Evolutionary conservation across 1,140 invertebrate species (phyloP).

Genomic region (Drosophila ananassae): DNA sequence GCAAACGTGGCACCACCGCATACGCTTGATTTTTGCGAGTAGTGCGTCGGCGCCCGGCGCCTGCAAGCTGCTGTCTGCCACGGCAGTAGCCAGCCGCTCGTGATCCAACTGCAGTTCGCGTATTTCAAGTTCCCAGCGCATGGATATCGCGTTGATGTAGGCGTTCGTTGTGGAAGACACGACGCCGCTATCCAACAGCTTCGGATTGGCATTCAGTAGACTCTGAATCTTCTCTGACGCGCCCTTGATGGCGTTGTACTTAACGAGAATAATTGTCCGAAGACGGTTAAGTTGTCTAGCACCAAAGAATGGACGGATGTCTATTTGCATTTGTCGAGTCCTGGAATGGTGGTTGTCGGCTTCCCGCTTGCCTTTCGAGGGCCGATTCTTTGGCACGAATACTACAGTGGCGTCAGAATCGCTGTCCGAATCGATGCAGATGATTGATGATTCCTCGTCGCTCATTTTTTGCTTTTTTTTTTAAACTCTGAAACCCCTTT

Average conservation of each 20-base stretch:
- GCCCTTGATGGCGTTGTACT: neutral
- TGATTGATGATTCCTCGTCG: neutral
- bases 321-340: neutral
- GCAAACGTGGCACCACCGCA: neutral
- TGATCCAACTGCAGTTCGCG: neutral
- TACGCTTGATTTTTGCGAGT: neutral
- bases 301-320: neutral
- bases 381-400: neutral
- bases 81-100: neutral
- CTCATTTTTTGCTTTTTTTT: neutral
- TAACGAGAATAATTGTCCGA: neutral
- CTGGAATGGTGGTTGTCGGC: neutral
- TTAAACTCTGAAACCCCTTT: neutral
- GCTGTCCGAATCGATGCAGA: slow-evolving; percentile 1
- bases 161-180: neutral
- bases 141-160: neutral
- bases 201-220: too few species aligned
- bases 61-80: neutral
- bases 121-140: neutral
- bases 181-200: neutral
- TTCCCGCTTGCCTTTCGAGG: neutral
- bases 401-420: slow-evolving; percentile 1
- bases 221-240: neutral
- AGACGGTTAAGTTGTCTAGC: neutral
- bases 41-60: neutral